phyloP scores from a whole-genome alignment of 2,888 invertebrate genomes.

The Phyllotreta striolata region DNA sequence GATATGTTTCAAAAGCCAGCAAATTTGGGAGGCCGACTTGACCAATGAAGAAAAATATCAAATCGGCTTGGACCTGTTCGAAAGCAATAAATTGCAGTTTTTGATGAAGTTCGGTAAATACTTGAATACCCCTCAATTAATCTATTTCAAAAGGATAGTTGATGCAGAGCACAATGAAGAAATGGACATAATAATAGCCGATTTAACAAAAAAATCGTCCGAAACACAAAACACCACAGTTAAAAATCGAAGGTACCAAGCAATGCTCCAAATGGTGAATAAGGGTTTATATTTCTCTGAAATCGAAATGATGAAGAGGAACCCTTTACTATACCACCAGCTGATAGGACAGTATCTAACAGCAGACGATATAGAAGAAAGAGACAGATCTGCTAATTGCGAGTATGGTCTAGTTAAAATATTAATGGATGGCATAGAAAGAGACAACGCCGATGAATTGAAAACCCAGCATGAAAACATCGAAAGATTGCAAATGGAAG shows the following conservation, averaged over 20 bases:
- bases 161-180: constrained; percentile 61
- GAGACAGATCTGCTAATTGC: constrained; percentile 66
- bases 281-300: constrained; percentile 86
- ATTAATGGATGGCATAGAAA: constrained; percentile 81
- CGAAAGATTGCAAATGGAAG: constrained; percentile 65
- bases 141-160: constrained; percentile 68
- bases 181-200: constrained; percentile 70
- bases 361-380: constrained; percentile 74
- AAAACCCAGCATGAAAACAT: constrained; percentile 69
- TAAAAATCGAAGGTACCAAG: constrained; percentile 80
- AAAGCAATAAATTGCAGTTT: constrained; percentile 74
- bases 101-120: constrained; percentile 79
- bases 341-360: constrained; percentile 87
- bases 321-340: constrained; percentile 90
- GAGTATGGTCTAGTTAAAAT: constrained; percentile 76
- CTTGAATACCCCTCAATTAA: constrained; percentile 73
- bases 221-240: constrained; percentile 62
- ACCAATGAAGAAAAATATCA: constrained; percentile 72
- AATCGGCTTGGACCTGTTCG: constrained; percentile 72
- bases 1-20: constrained; percentile 83
- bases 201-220: constrained; percentile 61
- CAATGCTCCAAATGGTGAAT: constrained; percentile 75
- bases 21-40: constrained; percentile 79
- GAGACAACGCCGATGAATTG: constrained; percentile 71
- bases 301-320: constrained; percentile 90